Conservation (phyloP, 53 echinoderm and acorn worm genomes). For the Actinopyga echinites region DNA sequence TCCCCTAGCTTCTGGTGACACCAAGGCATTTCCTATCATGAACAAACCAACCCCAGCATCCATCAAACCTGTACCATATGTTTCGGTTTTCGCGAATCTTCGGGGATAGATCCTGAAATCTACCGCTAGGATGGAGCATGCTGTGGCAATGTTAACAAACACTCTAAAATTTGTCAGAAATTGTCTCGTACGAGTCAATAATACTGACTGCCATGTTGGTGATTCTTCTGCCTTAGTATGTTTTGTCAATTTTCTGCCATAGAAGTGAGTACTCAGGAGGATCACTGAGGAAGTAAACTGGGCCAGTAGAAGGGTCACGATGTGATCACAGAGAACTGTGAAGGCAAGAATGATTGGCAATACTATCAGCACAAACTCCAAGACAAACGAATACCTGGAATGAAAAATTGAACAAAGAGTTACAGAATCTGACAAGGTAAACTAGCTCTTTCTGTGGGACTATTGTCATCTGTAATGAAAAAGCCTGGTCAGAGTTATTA, state of each 20-base stretch:
- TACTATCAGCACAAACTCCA: constrained; percentile 72
- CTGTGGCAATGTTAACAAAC: constrained; percentile 67
- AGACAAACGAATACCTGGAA: constrained; percentile 47
- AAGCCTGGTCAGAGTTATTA: no score
- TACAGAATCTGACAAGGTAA: no score
- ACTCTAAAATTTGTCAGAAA: constrained; percentile 55
- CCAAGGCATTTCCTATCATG: constrained; percentile 81
- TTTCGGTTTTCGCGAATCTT: constrained; percentile 89
- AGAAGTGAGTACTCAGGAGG: constrained; percentile 25
- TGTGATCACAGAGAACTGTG: constrained; percentile 65
- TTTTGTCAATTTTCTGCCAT: background rate
- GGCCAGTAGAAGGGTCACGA: constrained; percentile 42
- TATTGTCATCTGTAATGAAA: no score
- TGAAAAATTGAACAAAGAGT: background rate
- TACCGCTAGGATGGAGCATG: constrained; percentile 86
- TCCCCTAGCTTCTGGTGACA: constrained; percentile 80
- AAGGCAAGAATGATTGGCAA: constrained; percentile 63
- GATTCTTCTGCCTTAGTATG: background rate
- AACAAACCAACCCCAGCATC: constrained; percentile 82
- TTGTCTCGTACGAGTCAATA: background rate
- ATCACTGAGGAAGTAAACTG: constrained; percentile 54
- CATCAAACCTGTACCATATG: constrained; percentile 92
- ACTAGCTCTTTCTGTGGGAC: no score
- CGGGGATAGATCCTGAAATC: constrained; percentile 88
- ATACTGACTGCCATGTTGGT: background rate